Conservation (phyloP, 2,797 vertebrate species). For the Amazona ochrocephala region DNA sequence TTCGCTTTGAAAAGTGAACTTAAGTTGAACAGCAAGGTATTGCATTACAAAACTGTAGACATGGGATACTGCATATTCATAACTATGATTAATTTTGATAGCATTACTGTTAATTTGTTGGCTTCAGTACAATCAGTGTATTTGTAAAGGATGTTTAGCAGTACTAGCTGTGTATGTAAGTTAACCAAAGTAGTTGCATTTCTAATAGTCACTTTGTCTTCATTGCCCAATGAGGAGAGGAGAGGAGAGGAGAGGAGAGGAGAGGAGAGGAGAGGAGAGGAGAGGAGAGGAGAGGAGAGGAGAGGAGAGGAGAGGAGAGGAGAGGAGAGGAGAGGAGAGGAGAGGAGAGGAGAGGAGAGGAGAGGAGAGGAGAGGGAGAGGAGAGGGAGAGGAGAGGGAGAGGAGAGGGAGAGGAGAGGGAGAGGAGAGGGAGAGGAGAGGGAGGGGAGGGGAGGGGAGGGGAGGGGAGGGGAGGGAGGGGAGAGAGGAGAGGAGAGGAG, state of each 20-base stretch:
- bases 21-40: background rate
- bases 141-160: background rate
- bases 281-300: background rate
- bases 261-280: background rate
- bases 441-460: background rate
- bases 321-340: background rate
- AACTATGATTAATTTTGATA: background rate
- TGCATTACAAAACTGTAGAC: background rate
- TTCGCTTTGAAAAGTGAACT: background rate
- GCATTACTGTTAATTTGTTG: background rate
- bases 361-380: background rate
- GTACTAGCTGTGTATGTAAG: background rate
- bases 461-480: too few species aligned
- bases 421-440: too few species aligned
- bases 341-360: too few species aligned
- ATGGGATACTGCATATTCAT: background rate
- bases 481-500: too few species aligned
- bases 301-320: background rate
- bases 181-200: background rate
- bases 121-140: background rate
- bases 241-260: too few species aligned
- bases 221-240: background rate
- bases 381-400: too few species aligned
- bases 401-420: background rate
- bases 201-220: background rate